Evolutionary conservation across 1,140 invertebrate genomes (phyloP).

Genomic region (Apis cerana): DNA sequence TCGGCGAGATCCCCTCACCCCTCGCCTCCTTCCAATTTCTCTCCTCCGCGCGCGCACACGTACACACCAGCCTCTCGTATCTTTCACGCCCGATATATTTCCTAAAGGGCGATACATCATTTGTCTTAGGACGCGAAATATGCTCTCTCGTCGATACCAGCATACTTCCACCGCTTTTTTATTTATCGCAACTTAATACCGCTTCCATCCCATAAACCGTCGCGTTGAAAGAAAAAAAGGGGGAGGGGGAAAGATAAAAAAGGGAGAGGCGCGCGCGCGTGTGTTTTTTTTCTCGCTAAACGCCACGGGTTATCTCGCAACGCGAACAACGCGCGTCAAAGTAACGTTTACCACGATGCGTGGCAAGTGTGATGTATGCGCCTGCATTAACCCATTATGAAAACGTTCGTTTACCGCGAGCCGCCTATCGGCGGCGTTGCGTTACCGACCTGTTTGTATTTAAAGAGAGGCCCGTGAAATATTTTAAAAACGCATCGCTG

Average conservation of each 20-base stretch:
- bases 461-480: not conserved
- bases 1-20: not conserved
- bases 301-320: conserved; percentile 27
- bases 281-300: not conserved
- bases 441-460: conserved; percentile 17
- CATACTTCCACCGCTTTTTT: not conserved
- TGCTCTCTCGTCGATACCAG: conserved; percentile 16
- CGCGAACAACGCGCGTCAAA: not conserved
- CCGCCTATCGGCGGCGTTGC: conserved; percentile 21
- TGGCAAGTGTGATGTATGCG: not conserved
- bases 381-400: conserved; percentile 39
- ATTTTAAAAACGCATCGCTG: conserved; percentile 7
- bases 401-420: conserved; percentile 27
- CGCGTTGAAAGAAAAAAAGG: too few species aligned
- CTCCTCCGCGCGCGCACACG: not conserved
- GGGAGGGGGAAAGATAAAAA: too few species aligned
- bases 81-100: conserved; percentile 39
- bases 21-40: conserved; percentile 40
- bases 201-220: conserved; percentile 34
- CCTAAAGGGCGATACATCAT: conserved; percentile 37
- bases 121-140: conserved; percentile 44
- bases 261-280: too few species aligned
- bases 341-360: conserved; percentile 11
- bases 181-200: conserved; percentile 44
- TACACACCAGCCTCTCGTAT: not conserved